phyloP scores from a whole-genome alignment of 2,888 invertebrate genomes.

The Nemoura dubitans region DNA sequence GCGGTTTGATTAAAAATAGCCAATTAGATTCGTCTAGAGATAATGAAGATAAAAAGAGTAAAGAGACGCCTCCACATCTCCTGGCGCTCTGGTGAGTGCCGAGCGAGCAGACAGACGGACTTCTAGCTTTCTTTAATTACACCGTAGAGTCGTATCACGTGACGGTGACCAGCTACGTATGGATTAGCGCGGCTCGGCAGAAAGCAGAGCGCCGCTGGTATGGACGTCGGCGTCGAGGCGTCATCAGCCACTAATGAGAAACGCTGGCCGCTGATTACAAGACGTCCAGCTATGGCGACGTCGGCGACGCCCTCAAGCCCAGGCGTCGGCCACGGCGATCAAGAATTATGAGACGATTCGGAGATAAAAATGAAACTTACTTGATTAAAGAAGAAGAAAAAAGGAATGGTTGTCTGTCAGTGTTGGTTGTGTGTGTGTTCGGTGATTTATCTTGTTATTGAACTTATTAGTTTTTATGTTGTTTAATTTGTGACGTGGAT shows the following conservation, averaged over 20 bases:
- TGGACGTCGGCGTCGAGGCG: not conserved
- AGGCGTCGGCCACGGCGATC: not conserved
- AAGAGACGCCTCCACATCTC: not conserved
- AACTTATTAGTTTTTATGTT: not conserved
- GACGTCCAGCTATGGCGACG: not conserved
- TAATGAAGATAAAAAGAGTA: constrained; percentile 12
- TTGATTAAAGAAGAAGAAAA: constrained; percentile 7
- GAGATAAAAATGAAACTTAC: constrained; percentile 12
- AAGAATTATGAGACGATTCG: not conserved
- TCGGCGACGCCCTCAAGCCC: not conserved
- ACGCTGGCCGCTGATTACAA: constrained; percentile 24
- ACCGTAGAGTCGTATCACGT: not conserved
- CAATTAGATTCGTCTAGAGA: not conserved
- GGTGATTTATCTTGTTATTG: constrained; percentile 3
- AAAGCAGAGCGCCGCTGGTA: not conserved
- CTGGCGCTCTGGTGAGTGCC: too few species aligned
- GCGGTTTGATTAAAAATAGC: not conserved
- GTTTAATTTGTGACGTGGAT: not conserved
- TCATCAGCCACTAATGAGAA: constrained; percentile 27
- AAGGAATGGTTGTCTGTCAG: not conserved
- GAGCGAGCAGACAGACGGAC: not conserved
- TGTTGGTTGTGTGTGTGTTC: not conserved
- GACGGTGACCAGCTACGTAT: not conserved
- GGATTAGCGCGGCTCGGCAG: constrained; percentile 15
- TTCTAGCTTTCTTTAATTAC: not conserved